Evolutionary conservation across 2,797 vertebrate species (phyloP), one percentile per base, ranked within the genome.

Genomic region (Melanotaenia maccullochi): DNA sequence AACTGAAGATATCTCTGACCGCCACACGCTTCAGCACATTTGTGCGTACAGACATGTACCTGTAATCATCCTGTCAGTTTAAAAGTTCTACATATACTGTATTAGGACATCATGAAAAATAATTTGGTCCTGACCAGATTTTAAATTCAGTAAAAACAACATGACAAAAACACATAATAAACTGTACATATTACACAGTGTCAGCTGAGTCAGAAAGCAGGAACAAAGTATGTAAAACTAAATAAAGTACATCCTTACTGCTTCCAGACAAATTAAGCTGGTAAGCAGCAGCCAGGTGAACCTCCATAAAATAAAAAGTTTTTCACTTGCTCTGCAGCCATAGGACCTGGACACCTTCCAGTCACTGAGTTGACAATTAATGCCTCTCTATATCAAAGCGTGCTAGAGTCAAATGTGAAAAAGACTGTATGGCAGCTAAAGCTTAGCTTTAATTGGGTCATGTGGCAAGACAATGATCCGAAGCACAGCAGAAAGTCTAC

Each of bases 1-100:
- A 86, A 90, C 35, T 73, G 69, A 60, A 79, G 65, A 65, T 61
- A 60, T 80, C 18, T 78, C 64, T 64, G 69, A 54, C 58, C 60
- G 24, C 67, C 32, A 28, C 22, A 71, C 49, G 65, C 1, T 5
- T 52, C 40, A 22, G 47, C 47, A 30, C 40, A 42, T 42, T 42
- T 42, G 14, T 42, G 14, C 14, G 1, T 18, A 42, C 18, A 44
- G 42, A 44, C 18, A 20, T 44, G 16, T 30, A 30, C 28, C 28
- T 30, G 28, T 30, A 4, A 30, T 14, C 14, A 18, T 5, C 14
- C 14, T 42, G 14, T 5, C 14, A 42, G 14, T 42, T 42, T 42
- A 14, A 16, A 42, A 42, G 14, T 42, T 42, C 16, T 42, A 42
- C 40, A 42, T 5, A 42, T 5, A n/a, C n/a, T n/a, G n/a, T n/a